Conservation (phyloP, 1,140 invertebrate species). For the Leptopilina boulardi region DNA sequence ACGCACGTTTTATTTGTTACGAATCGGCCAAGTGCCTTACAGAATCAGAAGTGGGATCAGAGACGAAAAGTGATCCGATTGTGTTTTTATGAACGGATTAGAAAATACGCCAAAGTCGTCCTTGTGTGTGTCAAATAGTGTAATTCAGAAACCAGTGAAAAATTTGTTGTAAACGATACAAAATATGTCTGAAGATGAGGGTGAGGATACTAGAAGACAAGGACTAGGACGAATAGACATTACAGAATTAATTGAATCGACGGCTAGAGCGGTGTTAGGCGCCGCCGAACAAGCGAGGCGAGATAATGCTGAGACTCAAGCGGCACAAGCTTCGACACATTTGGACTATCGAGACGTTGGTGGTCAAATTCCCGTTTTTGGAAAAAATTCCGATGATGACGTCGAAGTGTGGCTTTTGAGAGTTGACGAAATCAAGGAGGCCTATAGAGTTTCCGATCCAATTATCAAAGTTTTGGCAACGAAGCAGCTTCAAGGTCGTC, state of each 20-base stretch:
- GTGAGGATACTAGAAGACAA: not conserved
- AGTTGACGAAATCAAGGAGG: slow-evolving; percentile 2
- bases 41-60: too few species aligned
- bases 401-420: not conserved
- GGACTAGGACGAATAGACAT: not conserved
- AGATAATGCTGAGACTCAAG: not conserved
- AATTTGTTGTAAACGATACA: not conserved
- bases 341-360: not conserved
- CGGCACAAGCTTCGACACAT: not conserved
- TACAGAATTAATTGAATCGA: not conserved
- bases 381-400: not conserved
- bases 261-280: not conserved
- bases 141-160: not conserved
- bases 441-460: not conserved
- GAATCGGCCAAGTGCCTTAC: too few species aligned
- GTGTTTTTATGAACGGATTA: too few species aligned
- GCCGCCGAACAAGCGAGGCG: not conserved
- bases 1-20: not conserved
- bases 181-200: not conserved
- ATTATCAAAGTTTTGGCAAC: slow-evolving; percentile 17
- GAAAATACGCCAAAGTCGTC: not conserved
- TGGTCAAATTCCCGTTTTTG: not conserved
- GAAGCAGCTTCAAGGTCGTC: not conserved
- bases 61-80: too few species aligned
- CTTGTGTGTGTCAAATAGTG: not conserved